phyloP scores from a whole-genome alignment of 2,797 vertebrate species.

The Xiphorhynchus erythropygius region DNA sequence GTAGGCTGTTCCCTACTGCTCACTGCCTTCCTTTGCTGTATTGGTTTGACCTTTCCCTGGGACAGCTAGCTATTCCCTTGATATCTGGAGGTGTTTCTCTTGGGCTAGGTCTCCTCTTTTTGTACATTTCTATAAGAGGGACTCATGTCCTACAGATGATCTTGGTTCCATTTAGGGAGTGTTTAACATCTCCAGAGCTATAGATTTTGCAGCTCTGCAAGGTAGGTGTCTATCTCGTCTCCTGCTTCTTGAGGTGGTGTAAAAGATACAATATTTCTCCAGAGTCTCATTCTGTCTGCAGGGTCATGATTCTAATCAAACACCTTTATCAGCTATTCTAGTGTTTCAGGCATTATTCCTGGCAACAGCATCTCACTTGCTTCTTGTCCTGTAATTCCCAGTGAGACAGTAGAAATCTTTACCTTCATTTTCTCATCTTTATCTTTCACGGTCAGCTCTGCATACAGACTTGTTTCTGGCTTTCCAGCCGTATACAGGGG shows the following conservation, averaged over 20 bases:
- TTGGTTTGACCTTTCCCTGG: constrained; percentile 39
- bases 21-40: not conserved
- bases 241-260: constrained; percentile 1
- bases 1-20: not conserved
- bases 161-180: constrained; percentile 33
- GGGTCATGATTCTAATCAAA: constrained; percentile 63
- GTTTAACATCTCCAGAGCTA: constrained; percentile 20
- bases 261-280: constrained; percentile 36
- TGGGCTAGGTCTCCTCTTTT: constrained; percentile 17
- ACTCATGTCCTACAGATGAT: constrained; percentile 53
- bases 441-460: constrained; percentile 60
- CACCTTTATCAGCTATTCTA: constrained; percentile 57
- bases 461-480: constrained; percentile 17
- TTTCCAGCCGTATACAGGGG: not conserved
- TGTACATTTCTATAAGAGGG: not conserved
- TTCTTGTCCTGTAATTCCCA: constrained; percentile 60
- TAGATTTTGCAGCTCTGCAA: constrained; percentile 5
- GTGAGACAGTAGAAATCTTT: constrained; percentile 51
- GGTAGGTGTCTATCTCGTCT: not conserved
- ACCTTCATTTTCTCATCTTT: constrained; percentile 53
- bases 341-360: constrained; percentile 48
- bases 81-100: constrained; percentile 36
- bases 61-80: constrained; percentile 14
- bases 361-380: constrained; percentile 44
- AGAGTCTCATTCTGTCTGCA: constrained; percentile 29